Evolutionary conservation across 2,797 vertebrate genomes (phyloP).

Genomic region (Prionace glauca): DNA sequence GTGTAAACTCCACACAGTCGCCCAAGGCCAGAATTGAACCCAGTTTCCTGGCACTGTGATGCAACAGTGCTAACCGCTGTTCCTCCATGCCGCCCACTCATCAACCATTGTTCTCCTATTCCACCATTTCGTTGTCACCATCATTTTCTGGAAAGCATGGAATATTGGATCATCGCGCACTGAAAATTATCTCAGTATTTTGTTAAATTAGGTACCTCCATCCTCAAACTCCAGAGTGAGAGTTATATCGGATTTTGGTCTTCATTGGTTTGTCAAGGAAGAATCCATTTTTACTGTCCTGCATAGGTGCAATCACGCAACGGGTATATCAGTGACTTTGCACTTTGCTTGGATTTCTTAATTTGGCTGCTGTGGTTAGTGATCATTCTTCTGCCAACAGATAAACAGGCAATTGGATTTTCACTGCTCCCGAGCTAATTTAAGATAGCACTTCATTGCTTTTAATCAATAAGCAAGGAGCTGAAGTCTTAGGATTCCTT

Average conservation of each 20-base stretch:
- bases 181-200: neutral
- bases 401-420: conserved; percentile 32
- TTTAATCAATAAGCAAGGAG: conserved; percentile 10
- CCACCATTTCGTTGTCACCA: neutral
- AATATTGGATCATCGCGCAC: neutral
- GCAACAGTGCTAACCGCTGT: too few relatives aligned
- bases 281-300: neutral
- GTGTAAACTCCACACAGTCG: too few relatives aligned
- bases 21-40: too few relatives aligned
- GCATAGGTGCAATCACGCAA: neutral
- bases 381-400: neutral
- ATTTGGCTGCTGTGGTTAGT: conserved; percentile 17
- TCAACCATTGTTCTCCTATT: neutral
- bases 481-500: neutral
- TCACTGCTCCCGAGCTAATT: conserved; percentile 7
- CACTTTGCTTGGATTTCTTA: conserved; percentile 1
- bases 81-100: too few relatives aligned
- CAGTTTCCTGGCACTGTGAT: too few relatives aligned
- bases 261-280: neutral
- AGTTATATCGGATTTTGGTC: neutral
- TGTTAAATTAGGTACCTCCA: neutral
- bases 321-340: neutral
- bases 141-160: neutral
- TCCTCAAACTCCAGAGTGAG: neutral
- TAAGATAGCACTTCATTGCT: neutral